Conservation (phyloP, 2,888 invertebrate species). For the Argyresthia goedartella region DNA sequence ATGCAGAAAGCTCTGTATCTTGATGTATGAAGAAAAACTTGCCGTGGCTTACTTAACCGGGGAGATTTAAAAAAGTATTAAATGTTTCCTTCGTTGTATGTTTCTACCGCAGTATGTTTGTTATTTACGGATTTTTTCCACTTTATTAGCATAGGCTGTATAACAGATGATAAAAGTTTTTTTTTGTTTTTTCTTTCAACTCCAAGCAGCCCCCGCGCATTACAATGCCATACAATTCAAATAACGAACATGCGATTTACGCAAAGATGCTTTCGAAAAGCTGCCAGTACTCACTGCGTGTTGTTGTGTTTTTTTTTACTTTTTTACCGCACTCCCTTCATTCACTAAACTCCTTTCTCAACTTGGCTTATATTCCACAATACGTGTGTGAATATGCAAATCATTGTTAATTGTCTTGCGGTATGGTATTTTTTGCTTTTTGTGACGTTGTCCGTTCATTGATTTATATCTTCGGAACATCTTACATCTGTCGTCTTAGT, state of each 20-base stretch:
- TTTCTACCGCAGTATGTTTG: constrained; percentile 1
- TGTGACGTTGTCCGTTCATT: constrained; percentile 22
- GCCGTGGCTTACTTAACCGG: neutral
- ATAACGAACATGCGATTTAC: constrained; percentile 42
- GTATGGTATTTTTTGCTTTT: constrained; percentile 24
- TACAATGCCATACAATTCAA: constrained; percentile 42
- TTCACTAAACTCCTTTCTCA: constrained; percentile 27
- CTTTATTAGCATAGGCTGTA: neutral
- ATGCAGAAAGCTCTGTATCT: constrained; percentile 1
- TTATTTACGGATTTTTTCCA: neutral
- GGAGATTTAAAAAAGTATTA: constrained; percentile 3
- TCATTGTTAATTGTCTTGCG: constrained; percentile 46
- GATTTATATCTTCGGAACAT: constrained; percentile 10
- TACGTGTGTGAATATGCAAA: constrained; percentile 56
- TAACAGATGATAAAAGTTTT: neutral
- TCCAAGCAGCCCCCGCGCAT: constrained; percentile 3
- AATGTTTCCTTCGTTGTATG: constrained; percentile 6
- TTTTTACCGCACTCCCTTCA: constrained; percentile 24
- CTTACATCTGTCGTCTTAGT: constrained; percentile 64
- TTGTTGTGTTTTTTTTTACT: too few species aligned
- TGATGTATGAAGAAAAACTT: constrained; percentile 4
- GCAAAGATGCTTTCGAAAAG: constrained; percentile 55
- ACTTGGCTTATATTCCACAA: constrained; percentile 28
- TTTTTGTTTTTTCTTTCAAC: neutral
- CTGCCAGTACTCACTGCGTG: constrained; percentile 22